Evolutionary conservation across 1,140 invertebrate genomes (phyloP).

Genomic region (Hirudo medicinalis): DNA sequence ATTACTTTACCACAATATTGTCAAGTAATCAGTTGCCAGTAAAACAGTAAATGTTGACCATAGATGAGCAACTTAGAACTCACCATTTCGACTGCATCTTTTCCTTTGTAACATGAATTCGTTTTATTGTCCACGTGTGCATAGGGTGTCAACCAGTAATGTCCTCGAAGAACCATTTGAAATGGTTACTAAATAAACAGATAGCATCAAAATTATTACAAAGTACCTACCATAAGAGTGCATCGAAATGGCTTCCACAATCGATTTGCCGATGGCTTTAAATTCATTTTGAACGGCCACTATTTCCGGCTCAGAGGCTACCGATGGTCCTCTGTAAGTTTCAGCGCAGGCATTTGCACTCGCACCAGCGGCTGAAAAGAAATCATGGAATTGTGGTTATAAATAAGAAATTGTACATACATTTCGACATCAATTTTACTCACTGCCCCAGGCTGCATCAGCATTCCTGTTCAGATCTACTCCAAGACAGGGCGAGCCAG

Average conservation of each 20-base stretch:
- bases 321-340: conserved; percentile 11
- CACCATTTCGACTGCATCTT: background rate
- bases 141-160: background rate
- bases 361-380: background rate
- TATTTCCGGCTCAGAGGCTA: conserved; percentile 18
- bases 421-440: conserved; percentile 7
- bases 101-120: background rate
- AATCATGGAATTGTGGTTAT: background rate
- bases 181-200: background rate
- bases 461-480: conserved; percentile 21
- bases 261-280: background rate
- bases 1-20: background rate
- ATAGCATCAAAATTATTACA: background rate
- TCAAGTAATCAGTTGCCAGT: background rate
- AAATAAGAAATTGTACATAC: background rate
- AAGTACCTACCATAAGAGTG: conserved; percentile 13
- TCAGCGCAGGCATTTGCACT: conserved; percentile 15
- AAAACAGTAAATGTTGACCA: background rate
- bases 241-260: conserved; percentile 4
- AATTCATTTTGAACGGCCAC: conserved; percentile 4
- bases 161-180: background rate
- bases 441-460: conserved; percentile 20
- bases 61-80: background rate
- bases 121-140: conserved; percentile 2
- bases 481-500: conserved; percentile 14